A percentile compares a stretch with the other conserved stretches of the same genome.
phyloP scores from a whole-genome alignment of 2,797 vertebrate genomes.

The Hapalemur alaotrensis region DNA sequence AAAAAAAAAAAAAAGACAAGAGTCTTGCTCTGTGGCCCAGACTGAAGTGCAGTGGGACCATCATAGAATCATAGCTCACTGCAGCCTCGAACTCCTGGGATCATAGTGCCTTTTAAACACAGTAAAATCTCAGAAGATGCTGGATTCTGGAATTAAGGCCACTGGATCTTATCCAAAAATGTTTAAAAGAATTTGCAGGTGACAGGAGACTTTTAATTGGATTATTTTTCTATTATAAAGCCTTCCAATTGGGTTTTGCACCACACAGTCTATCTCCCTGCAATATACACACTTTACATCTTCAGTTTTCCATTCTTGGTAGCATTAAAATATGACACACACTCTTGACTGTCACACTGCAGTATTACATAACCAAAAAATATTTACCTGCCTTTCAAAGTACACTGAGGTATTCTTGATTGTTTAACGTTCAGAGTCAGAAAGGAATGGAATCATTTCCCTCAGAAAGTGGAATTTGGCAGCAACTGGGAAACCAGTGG shows the following conservation, averaged over 20 bases:
- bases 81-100: too few species aligned
- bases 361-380: neutral
- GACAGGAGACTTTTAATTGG: neutral
- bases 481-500: constrained; percentile 50
- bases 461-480: constrained; percentile 46
- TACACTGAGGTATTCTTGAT: neutral
- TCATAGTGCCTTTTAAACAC: neutral
- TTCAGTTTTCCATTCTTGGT: neutral
- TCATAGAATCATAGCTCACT: neutral
- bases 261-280: neutral
- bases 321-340: neutral
- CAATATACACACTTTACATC: neutral
- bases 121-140: neutral
- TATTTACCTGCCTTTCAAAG: neutral
- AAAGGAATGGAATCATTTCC: constrained; percentile 56
- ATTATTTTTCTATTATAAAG: constrained; percentile 3
- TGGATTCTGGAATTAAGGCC: neutral
- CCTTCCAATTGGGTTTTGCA: neutral
- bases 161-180: neutral
- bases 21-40: too few species aligned
- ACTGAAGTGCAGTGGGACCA: too few species aligned
- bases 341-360: neutral
- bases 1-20: too few species aligned
- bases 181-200: neutral
- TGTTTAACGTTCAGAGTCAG: constrained; percentile 46